Evolutionary conservation across 2,888 invertebrate species (phyloP).

Genomic region (Dasysyrphus albostriatus): DNA sequence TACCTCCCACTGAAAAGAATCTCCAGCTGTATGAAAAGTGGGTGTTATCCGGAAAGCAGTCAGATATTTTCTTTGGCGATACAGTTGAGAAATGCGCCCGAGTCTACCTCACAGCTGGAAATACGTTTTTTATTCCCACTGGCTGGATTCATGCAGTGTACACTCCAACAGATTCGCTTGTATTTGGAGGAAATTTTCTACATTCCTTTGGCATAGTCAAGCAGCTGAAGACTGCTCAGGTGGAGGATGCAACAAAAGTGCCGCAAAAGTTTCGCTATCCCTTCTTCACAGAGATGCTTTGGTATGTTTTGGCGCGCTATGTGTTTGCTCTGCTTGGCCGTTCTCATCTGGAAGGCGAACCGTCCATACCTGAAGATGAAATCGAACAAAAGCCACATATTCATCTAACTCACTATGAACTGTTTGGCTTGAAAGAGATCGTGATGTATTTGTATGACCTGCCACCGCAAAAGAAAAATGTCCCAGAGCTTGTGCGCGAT

Average conservation of each 20-base stretch:
- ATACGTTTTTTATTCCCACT: conserved; percentile 98
- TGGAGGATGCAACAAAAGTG: conserved; percentile 97
- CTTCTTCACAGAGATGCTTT: conserved; percentile 98
- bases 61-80: conserved; percentile 98
- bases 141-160: conserved; percentile 99
- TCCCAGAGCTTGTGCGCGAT: conserved; percentile 95
- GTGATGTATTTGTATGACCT: conserved; percentile 95
- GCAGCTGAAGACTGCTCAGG: conserved; percentile 97
- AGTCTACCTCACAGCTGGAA: conserved; percentile 90
- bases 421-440: conserved; percentile 93
- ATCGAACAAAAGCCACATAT: conserved; percentile 85
- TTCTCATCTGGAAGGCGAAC: conserved; percentile 88
- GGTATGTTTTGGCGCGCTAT: conserved; percentile 98
- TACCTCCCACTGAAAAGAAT: conserved; percentile 98
- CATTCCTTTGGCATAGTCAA: conserved; percentile 98
- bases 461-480: conserved; percentile 94
- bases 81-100: conserved; percentile 97
- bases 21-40: conserved; percentile 96
- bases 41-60: conserved; percentile 97
- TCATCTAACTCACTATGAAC: conserved; percentile 91
- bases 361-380: conserved; percentile 81
- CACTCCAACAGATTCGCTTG: conserved; percentile 97
- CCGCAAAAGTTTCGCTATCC: conserved; percentile 99
- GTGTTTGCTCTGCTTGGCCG: conserved; percentile 93
- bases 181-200: conserved; percentile 99